Evolutionary conservation across 2,888 invertebrate genomes (phyloP), one percentile per base, ranked within the genome.

Genomic region (Seladonia tumulorum): DNA sequence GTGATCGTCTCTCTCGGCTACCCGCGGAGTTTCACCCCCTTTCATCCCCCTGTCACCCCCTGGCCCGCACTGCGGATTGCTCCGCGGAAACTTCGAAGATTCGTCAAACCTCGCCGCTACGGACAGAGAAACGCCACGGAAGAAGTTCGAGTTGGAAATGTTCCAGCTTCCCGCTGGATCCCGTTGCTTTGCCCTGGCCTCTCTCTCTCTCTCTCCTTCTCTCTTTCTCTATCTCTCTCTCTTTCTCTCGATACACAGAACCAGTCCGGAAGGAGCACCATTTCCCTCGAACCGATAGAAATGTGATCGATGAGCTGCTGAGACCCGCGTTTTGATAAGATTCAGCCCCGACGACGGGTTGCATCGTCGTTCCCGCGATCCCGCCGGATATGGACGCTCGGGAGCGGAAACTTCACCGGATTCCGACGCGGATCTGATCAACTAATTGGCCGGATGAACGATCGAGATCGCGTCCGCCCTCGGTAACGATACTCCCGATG

Each of bases 131-230:
- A 70, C 47, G 49, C 74, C 49, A 63, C 77, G 63, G 57, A 35
- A 39, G n/a, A 86, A 91, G 86, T 81, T 89, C 91, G 89, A 91
- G 88, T 93, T 93, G 93, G 93, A 93, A 73, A 72, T 73, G 72
- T 76, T 92, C 93, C 92, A 93, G 92, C 86, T 89, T 89, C 83
- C 45, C 29, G 18, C 63, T 35, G 63, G 63, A 63, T 63, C 29
- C 8, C 29, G 63, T 35, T 35, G 63, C 63, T 63, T 18, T 63
- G 29, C 18, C 25, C 29, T 18, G 63, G 12, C 5, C 12, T 12
- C 10, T 5, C 1, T 57, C 57, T n/a, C 10, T 57, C 57, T n/a
- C 4, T 1, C 45, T 14, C 10, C n/a, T n/a, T 45, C 45, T 45
- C 42, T 42, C 42, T 42, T 1, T 45, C 12, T 45, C 2, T 5